Percentiles rank a stretch among this genome's conserved stretches.
phyloP scores from a whole-genome alignment of 2,113 vertebrate species.

The Thunnus maccoyii region DNA sequence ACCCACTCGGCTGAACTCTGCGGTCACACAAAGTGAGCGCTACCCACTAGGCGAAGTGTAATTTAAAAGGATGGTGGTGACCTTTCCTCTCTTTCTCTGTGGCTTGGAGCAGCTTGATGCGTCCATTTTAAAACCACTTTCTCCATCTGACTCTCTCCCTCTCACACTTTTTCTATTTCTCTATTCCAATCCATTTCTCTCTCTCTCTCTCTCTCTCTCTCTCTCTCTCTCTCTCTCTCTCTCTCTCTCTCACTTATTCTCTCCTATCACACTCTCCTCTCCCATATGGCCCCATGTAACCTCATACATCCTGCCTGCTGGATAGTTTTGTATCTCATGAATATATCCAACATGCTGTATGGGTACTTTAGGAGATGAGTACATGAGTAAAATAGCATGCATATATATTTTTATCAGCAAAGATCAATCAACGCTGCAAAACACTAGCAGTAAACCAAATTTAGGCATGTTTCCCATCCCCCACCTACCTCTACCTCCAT shows the following conservation, averaged over 20 bases:
- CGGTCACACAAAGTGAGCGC: constrained; percentile 54
- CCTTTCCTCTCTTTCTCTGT: constrained; percentile 62
- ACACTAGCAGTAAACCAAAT: too few species aligned
- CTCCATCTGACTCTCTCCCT: constrained; percentile 5
- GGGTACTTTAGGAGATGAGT: neutral
- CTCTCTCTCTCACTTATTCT: too few species aligned
- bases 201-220: constrained; percentile 16
- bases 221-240: too few species aligned
- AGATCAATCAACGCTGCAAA: neutral
- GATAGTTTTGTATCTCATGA: neutral
- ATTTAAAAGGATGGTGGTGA: constrained; percentile 73
- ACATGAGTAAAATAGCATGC: neutral
- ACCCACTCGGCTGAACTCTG: constrained; percentile 59
- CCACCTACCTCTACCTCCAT: neutral
- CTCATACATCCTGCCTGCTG: constrained; percentile 22
- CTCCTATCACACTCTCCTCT: neutral
- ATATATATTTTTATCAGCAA: neutral
- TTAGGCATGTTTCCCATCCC: neutral
- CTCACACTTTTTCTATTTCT: neutral
- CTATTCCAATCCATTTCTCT: neutral
- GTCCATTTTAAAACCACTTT: constrained; percentile 56
- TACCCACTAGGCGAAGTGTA: constrained; percentile 61
- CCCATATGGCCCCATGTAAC: constrained; percentile 17
- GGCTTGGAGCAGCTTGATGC: constrained; percentile 61
- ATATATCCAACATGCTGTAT: constrained; percentile 11